Evolutionary conservation across 2,113 vertebrate genomes (phyloP), one percentile per base, ranked within the genome.

Genomic region (Nothobranchius furzeri): DNA sequence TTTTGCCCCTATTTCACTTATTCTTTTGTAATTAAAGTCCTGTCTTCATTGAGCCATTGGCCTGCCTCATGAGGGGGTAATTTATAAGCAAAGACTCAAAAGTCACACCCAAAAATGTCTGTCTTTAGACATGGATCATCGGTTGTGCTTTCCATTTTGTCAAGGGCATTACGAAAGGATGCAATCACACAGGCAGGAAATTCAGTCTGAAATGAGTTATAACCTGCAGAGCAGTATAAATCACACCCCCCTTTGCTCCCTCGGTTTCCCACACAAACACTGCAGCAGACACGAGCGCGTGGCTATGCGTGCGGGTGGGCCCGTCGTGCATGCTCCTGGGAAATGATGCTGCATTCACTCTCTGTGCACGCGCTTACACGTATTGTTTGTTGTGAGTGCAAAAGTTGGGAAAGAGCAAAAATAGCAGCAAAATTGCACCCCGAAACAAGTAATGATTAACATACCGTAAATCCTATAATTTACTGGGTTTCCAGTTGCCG

Each of bases 191-290:
- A 66, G 58, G 86, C 81, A 87, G 83, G 76, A 83, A 87, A 87
- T 88, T 82, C 80, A 73, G 77, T 87, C 83, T 80, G 76, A 86
- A 90, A 89, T 86, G 85, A 91, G 87, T 89, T 87, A 87, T 80
- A 81, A 85, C 83, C 82, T 82, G 84, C 67, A 69, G 78, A 83
- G 75, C 61, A 48, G 83, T 70, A 83, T 90, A 88, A 90, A 87
- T 90, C 84, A 78, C 50, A 49, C 64, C 67, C 37, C 77, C 58
- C 70, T 78, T 72, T 85, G 87, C 72, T 72, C 62, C 47, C 62
- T 60, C 51, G 50, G 30, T 60, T 61, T 51, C 54, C 36, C 78
- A 56, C 62, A 60, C 81, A 54, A 64, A 73, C 56, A 49, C 64
- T 47, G 57, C 61, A 37, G 72, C 74, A 72, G 77, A 67, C 24